phyloP scores from a whole-genome alignment of 1,140 invertebrate species.

The Frieseomelitta varia region DNA sequence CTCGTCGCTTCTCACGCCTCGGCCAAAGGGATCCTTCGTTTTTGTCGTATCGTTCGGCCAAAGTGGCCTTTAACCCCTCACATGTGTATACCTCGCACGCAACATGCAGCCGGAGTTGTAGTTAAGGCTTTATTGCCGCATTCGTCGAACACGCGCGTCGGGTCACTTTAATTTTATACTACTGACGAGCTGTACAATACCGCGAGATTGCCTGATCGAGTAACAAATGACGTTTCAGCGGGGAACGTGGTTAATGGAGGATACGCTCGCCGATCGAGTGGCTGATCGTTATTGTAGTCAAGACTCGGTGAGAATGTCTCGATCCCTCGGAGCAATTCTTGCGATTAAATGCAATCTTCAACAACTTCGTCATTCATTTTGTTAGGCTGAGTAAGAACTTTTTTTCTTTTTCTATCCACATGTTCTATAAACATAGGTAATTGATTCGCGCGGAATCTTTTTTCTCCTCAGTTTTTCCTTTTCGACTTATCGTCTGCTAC shows the following conservation, averaged over 20 bases:
- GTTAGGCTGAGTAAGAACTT: too few species aligned
- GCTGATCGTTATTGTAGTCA: neutral
- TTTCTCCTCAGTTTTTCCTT: too few species aligned
- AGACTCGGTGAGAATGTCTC: neutral
- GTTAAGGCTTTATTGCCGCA: neutral
- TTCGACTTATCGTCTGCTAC: too few species aligned
- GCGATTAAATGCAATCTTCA: too few species aligned
- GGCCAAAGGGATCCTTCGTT: neutral
- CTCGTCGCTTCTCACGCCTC: conserved; percentile 23
- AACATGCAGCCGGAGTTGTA: neutral
- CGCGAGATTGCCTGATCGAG: neutral
- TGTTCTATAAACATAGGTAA: neutral
- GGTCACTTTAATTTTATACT: conserved; percentile 14
- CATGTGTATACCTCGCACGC: neutral
- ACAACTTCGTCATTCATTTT: too few species aligned
- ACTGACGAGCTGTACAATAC: neutral
- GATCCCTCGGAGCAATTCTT: neutral
- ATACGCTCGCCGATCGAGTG: neutral
- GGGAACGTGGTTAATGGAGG: neutral
- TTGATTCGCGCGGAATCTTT: neutral
- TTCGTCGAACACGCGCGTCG: neutral
- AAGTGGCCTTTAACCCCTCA: conserved; percentile 10
- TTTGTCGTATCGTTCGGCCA: neutral
- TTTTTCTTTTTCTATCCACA: neutral
- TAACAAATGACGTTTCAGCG: neutral